Evolutionary conservation across 2,113 vertebrate species (phyloP), one percentile per base, ranked within the genome.

Genomic region (Anguilla japonica): DNA sequence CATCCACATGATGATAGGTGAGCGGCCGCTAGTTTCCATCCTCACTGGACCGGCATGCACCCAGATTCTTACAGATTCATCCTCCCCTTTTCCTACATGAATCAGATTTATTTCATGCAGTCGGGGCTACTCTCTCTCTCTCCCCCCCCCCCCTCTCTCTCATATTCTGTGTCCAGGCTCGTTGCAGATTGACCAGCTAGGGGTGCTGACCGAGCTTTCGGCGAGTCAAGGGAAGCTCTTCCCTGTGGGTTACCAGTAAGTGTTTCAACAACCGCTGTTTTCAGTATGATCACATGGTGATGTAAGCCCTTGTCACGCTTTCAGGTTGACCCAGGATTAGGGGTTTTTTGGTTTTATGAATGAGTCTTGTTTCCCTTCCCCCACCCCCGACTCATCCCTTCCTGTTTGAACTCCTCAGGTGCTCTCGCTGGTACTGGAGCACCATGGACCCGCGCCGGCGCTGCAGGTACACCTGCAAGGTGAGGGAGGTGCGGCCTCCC

Each of bases 231-330:
- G 96, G 84, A 97, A 96, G 88, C 95, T 98, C 79, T 97, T 96
- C 87, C 97, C 97, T 79, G 95, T 98, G 50, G 97, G 97, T 50
- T 98, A 97, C 91, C 96, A 98, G 97, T 98, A 94, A 97, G 97
- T 96, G 60, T 22, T 2, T 84, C 9, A 6, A 0, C 43, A 8
- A 46, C 8, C 43, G 5, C 1, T 8, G 43, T 46, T 46, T 46
- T 46, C 43, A 4, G 43, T 46, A 6, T 46, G 43, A 46, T 3
- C 43, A 46, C 43, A 46, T 46, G 34, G 34, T 34, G 34, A 34
- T 34, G 34, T 34, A 0, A 34, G 34, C 34, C 34, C 34, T 34
- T 34, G 34, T 53, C 50, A 53, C 50, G 0, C 50, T 53, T 13
- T 53, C 13, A 14, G 60, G 18, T 22, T 67, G 1, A 2, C 2